Evolutionary conservation across 2,113 vertebrate species (phyloP).

Genomic region (Cyprinus carpio): DNA sequence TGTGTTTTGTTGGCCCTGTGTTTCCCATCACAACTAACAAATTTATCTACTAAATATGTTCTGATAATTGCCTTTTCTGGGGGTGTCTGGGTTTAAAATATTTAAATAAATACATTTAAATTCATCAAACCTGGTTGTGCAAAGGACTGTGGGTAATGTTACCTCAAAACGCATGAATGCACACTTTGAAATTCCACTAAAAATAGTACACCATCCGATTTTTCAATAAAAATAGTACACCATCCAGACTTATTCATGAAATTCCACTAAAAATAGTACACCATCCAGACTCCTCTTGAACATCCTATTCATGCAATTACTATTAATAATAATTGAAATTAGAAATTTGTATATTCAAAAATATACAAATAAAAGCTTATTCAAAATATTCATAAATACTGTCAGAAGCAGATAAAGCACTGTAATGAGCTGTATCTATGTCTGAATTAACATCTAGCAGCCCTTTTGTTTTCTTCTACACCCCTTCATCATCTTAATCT

Average conservation of each 20-base stretch:
- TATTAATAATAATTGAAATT: background rate
- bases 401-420: background rate
- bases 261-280: background rate
- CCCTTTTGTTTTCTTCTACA: background rate
- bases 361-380: no score
- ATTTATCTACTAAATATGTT: no score
- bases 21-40: no score
- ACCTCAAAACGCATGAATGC: background rate
- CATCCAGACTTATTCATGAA: background rate
- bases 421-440: background rate
- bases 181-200: background rate
- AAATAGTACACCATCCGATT: background rate
- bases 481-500: background rate
- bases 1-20: no score
- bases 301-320: background rate
- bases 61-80: no score
- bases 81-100: no score
- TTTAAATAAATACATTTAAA: no score
- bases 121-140: background rate
- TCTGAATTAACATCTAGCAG: background rate
- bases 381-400: background rate
- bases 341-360: no score
- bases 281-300: background rate
- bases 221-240: background rate
- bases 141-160: background rate